phyloP scores from a whole-genome alignment of 2,113 vertebrate genomes.

The Bothrops jararaca region DNA sequence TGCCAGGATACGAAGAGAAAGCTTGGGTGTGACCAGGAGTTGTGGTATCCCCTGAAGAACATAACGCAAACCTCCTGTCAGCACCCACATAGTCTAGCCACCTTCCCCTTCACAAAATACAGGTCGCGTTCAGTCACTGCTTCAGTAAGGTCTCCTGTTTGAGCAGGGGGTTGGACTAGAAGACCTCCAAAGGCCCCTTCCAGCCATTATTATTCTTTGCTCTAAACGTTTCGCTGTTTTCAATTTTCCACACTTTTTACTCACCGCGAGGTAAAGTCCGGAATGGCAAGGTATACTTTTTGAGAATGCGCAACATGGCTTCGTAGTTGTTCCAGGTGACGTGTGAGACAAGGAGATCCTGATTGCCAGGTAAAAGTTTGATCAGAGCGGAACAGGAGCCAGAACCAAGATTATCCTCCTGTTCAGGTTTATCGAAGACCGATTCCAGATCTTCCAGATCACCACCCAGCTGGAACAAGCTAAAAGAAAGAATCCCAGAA shows the following conservation, averaged over 20 bases:
- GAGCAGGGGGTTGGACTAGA: not conserved
- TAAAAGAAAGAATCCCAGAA: slow-evolving; percentile 43
- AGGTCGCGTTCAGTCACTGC: not conserved
- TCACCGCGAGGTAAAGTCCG: slow-evolving; percentile 70
- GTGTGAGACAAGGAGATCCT: slow-evolving; percentile 88
- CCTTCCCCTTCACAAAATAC: not conserved
- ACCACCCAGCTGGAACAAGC: slow-evolving; percentile 86
- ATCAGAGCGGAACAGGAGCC: slow-evolving; percentile 93
- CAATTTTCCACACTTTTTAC: slow-evolving; percentile 18
- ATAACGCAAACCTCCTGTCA: not conserved
- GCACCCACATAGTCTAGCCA: not conserved
- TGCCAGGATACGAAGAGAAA: slow-evolving; percentile 92
- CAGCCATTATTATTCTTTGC: too few species aligned
- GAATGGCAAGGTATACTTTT: slow-evolving; percentile 88
- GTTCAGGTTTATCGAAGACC: slow-evolving; percentile 81
- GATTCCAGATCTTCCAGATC: slow-evolving; percentile 91
- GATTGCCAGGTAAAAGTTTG: slow-evolving; percentile 83
- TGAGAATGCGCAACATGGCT: slow-evolving; percentile 89
- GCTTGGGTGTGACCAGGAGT: slow-evolving; percentile 78
- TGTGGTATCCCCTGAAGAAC: slow-evolving; percentile 59
- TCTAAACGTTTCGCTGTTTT: not conserved
- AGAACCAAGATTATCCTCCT: slow-evolving; percentile 69
- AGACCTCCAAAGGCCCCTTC: not conserved
- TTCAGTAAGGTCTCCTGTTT: not conserved
- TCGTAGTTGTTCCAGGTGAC: slow-evolving; percentile 91